phyloP scores from a whole-genome alignment of 2,797 vertebrate genomes.

The Adrianichthys oophorus region DNA sequence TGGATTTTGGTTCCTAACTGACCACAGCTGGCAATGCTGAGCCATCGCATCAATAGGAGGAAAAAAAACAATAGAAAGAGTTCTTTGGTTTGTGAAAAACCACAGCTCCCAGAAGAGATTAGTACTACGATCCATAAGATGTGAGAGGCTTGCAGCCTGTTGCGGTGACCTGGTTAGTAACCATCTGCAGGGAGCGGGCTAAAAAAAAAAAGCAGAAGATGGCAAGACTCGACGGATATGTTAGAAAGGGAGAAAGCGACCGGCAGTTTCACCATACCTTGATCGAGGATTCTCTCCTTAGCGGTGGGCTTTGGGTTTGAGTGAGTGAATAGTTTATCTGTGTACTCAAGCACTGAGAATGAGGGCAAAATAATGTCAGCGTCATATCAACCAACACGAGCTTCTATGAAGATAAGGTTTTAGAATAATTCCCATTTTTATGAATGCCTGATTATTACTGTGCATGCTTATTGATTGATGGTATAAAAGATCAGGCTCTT shows the following conservation, averaged over 20 bases:
- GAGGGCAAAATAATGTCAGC: conserved; percentile 60
- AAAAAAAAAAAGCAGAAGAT: conserved; percentile 7
- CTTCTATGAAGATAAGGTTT: conserved; percentile 12
- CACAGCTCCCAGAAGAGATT: conserved; percentile 66
- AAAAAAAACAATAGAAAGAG: conserved; percentile 52
- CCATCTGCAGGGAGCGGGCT: conserved; percentile 1
- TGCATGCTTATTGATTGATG: conserved; percentile 26
- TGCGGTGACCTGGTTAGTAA: conserved; percentile 48
- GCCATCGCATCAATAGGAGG: conserved; percentile 53
- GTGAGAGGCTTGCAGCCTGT: conserved; percentile 37
- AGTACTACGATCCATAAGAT: conserved; percentile 44
- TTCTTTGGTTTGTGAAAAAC: conserved; percentile 60
- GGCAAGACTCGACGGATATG: conserved; percentile 14
- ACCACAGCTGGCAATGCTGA: conserved; percentile 51
- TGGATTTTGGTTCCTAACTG: conserved; percentile 33
- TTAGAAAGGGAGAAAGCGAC: conserved; percentile 32
- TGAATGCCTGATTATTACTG: conserved; percentile 45
- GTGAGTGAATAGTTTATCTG: conserved; percentile 95
- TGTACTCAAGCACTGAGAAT: conserved; percentile 91
- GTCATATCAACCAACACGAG: conserved; percentile 40
- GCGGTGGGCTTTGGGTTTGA: conserved; percentile 89
- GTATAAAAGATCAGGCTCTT: background rate
- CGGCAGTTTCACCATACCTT: conserved; percentile 86
- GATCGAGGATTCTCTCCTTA: conserved; percentile 88
- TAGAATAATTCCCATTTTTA: conserved; percentile 17